Evolutionary conservation across 2,797 vertebrate genomes (phyloP).

Genomic region (Heterohyrax brucei): DNA sequence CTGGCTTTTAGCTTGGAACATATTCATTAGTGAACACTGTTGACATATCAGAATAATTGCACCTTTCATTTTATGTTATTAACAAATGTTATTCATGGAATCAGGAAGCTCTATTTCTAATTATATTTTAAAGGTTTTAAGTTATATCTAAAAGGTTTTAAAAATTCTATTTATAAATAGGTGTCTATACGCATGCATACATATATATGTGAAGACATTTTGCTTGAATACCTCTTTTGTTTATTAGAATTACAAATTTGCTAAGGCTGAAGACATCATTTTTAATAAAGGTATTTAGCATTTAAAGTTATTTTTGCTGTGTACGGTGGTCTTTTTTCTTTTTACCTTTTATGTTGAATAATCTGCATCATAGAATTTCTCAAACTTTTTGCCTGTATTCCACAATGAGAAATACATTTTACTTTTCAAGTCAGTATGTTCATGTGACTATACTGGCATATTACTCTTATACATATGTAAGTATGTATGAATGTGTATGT

Average conservation of each 20-base stretch:
- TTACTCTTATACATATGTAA: neutral
- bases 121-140: conserved; percentile 61
- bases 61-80: conserved; percentile 29
- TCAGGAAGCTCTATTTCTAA: conserved; percentile 64
- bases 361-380: conserved; percentile 53
- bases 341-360: conserved; percentile 57
- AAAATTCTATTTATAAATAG: conserved; percentile 52
- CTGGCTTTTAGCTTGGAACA: conserved; percentile 2
- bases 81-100: conserved; percentile 31
- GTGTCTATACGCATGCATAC: neutral
- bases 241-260: conserved; percentile 48
- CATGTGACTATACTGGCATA: neutral
- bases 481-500: neutral
- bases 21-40: conserved; percentile 21
- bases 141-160: conserved; percentile 29
- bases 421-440: neutral
- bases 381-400: conserved; percentile 50
- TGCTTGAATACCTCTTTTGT: neutral
- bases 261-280: conserved; percentile 29
- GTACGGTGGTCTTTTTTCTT: neutral
- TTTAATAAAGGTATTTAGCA: conserved; percentile 40
- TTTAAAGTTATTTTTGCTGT: conserved; percentile 60
- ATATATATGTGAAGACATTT: neutral
- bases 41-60: conserved; percentile 42
- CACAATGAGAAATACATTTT: neutral